phyloP scores from a whole-genome alignment of 2,113 vertebrate genomes.

The Tautogolabrus adspersus region DNA sequence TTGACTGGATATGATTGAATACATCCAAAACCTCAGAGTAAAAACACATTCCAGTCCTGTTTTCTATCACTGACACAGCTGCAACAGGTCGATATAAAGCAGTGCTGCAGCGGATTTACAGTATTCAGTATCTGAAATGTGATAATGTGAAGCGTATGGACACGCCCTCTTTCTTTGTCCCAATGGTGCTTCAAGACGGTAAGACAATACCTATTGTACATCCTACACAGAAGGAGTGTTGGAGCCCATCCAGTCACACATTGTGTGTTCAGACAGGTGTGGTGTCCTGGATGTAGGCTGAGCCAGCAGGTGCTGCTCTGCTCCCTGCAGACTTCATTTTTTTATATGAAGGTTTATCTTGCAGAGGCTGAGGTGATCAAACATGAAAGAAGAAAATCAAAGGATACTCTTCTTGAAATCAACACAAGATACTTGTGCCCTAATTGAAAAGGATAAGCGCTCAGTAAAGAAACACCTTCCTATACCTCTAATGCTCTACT shows the following conservation, averaged over 20 bases:
- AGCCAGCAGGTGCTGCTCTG: background rate
- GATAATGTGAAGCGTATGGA: constrained; percentile 39
- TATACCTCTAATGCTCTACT: no score
- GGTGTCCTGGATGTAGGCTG: constrained; percentile 64
- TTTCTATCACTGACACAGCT: background rate
- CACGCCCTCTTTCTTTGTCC: constrained; percentile 60
- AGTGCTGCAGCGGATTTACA: constrained; percentile 1
- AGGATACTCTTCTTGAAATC: no score
- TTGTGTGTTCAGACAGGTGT: constrained; percentile 73
- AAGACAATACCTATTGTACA: constrained; percentile 35
- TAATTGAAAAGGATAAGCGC: no score
- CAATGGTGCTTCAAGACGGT: constrained; percentile 18
- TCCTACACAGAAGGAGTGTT: constrained; percentile 6
- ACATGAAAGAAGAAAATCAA: no score
- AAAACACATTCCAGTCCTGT: background rate
- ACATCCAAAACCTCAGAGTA: background rate
- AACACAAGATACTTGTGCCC: no score
- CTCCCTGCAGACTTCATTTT: background rate
- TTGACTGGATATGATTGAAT: background rate
- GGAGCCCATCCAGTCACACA: constrained; percentile 7
- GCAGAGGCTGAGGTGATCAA: no score
- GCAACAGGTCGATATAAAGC: background rate
- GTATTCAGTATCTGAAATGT: constrained; percentile 47
- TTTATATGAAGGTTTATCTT: background rate
- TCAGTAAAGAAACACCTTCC: no score